Evolutionary conservation across 2,113 vertebrate genomes (phyloP), one percentile per base, ranked within the genome.

Genomic region (Proterorhinus semilunaris): DNA sequence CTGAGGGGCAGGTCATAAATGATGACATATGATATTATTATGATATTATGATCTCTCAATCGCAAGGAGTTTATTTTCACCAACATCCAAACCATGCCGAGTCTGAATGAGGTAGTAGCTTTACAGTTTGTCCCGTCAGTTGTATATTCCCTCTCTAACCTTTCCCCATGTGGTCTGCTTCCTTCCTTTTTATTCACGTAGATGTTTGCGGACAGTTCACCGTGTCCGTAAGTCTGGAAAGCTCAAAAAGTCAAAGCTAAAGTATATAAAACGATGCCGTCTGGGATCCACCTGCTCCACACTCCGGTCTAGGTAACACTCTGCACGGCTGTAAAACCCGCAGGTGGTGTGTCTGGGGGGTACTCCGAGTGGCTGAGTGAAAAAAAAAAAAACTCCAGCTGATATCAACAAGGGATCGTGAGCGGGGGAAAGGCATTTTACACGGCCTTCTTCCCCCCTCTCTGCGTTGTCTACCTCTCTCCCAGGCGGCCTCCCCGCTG

Each of bases 401-500:
- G 81, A 90, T 90, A 94, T 93, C 80, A 77, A 89, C 95, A 85
- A 84, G 93, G 93, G 94, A 94, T 86, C 72, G 79, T 64, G 27
- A 71, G 78, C 82, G 72, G 70, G 70, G 80, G 69, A 72, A 78
- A 81, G 86, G 91, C 93, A 54, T 83, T 96, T 95, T 93, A 94
- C 93, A 94, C 91, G 83, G 89, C 91, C 93, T 80, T 93, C 93
- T 91, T 94, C 2, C 10, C 10, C 10, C 46, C 55, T 58, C 91
- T 90, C 88, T 88, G 92, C 80, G 90, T 86, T 93, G 92, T 94
- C 93, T 95, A 94, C 94, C 94, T 95, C 27, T 80, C 81, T 89
- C 95, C 93, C 94, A 67, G 0, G 91, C 92, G 93, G 85, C 87
- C 84, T 86, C 55, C 6, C 70, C 68, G 4, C 27, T 36, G 44